Evolutionary conservation across 2,888 invertebrate genomes (phyloP).

Genomic region (Automeris io): DNA sequence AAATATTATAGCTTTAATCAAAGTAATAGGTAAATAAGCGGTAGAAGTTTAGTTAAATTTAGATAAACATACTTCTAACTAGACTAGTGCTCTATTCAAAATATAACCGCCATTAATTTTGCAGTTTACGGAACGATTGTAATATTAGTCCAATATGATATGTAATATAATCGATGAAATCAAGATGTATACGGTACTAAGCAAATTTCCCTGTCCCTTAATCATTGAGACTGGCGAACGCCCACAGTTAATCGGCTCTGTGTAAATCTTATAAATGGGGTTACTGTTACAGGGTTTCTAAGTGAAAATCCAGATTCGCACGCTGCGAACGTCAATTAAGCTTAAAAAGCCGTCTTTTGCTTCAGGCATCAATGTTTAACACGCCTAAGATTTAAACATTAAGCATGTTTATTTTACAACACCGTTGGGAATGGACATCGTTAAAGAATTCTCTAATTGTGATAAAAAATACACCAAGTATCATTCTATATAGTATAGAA

Average conservation of each 20-base stretch:
- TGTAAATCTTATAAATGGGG: conserved; percentile 5
- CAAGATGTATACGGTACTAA: not conserved
- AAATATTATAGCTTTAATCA: no score
- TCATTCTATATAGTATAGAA: no score
- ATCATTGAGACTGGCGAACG: conserved; percentile 1
- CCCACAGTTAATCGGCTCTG: not conserved
- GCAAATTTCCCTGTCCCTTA: conserved; percentile 2
- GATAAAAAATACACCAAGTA: no score
- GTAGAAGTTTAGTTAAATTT: no score
- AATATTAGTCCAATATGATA: not conserved
- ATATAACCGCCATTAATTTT: not conserved
- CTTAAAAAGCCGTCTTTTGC: conserved; percentile 27
- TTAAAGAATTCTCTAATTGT: no score
- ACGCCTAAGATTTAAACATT: conserved; percentile 4
- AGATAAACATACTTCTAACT: no score
- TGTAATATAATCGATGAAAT: not conserved
- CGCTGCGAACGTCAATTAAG: conserved; percentile 39
- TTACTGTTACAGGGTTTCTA: conserved; percentile 25
- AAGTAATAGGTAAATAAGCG: no score
- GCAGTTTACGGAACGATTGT: not conserved
- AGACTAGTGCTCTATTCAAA: not conserved
- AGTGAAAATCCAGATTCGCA: conserved; percentile 44
- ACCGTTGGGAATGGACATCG: no score
- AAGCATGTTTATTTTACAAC: not conserved
- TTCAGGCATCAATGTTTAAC: conserved; percentile 25